These are phyloP conservation scores for Acanthurus tractus DNA, from an alignment of 2,797 vertebrate genomes.

Conservation along the genomic window DNA sequence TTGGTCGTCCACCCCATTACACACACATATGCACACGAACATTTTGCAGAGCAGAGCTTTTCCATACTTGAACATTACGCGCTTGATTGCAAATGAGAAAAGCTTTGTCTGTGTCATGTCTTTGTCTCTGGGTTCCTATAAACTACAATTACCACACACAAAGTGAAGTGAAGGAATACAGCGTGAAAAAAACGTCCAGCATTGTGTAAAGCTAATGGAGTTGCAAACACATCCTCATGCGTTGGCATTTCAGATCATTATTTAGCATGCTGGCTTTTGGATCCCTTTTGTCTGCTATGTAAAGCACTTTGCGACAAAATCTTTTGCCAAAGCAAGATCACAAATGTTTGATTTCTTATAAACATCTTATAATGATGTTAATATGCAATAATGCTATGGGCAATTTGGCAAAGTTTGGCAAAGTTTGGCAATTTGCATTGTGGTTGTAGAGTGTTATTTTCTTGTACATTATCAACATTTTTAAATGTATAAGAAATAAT, in stretches of 20 bases:
- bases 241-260: not conserved
- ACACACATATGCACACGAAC: conserved; percentile 48
- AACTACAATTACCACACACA: not conserved
- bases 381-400: not conserved
- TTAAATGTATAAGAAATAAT: not conserved
- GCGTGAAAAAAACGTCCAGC: not conserved
- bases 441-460: not conserved
- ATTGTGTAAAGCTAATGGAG: conserved; percentile 7
- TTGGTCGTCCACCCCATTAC: conserved; percentile 47
- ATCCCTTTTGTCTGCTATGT: not conserved
- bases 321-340: not conserved
- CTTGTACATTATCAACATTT: not conserved
- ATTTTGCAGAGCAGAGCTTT: conserved; percentile 54
- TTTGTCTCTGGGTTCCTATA: conserved; percentile 45
- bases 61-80: conserved; percentile 39
- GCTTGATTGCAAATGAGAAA: conserved; percentile 52
- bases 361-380: not conserved
- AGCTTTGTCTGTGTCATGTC: conserved; percentile 26
- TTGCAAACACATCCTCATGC: not conserved
- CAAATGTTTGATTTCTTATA: not conserved
- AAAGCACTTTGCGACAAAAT: not conserved
- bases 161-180: conserved; percentile 19
- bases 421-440: not conserved
- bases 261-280: not conserved
- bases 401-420: not conserved